A percentile compares a stretch with the other conserved stretches of the same genome.
Conservation (phyloP, 1,140 invertebrate species). For the Caerostris darwini region DNA sequence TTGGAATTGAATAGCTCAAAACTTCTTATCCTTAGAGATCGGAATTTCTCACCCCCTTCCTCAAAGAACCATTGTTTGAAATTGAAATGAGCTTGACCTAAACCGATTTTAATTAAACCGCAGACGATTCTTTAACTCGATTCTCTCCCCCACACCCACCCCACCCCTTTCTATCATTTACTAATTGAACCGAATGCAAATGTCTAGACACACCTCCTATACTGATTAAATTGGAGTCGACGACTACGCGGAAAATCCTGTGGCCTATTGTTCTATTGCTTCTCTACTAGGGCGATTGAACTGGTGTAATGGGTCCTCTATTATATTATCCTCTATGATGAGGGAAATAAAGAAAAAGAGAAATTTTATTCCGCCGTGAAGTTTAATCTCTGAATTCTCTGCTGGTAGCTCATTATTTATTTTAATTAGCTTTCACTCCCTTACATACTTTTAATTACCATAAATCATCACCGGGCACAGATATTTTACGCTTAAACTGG, state of each 20-base stretch:
- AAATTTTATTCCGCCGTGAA: background rate
- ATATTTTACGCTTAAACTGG: background rate
- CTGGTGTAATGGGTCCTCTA: background rate
- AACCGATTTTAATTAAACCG: slow-evolving; percentile 19
- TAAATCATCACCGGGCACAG: slow-evolving; percentile 3
- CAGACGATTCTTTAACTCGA: background rate
- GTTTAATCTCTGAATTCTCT: slow-evolving; percentile 20
- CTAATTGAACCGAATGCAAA: slow-evolving; percentile 33
- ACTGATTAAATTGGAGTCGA: background rate
- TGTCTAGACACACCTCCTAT: background rate
- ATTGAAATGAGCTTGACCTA: background rate
- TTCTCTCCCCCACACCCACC: background rate
- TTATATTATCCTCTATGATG: background rate
- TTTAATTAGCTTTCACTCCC: slow-evolving; percentile 36
- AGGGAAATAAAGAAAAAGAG: background rate
- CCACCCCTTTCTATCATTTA: background rate
- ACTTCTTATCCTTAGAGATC: too few relatives aligned
- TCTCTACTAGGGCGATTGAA: background rate
- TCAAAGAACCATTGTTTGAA: background rate
- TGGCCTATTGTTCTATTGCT: background rate
- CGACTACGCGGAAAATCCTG: background rate
- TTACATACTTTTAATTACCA: slow-evolving; percentile 17
- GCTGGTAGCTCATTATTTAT: background rate
- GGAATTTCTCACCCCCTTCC: background rate
- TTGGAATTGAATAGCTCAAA: too few relatives aligned